Evolutionary conservation across 2,113 vertebrate genomes (phyloP).

Genomic region (Oreochromis niloticus): DNA sequence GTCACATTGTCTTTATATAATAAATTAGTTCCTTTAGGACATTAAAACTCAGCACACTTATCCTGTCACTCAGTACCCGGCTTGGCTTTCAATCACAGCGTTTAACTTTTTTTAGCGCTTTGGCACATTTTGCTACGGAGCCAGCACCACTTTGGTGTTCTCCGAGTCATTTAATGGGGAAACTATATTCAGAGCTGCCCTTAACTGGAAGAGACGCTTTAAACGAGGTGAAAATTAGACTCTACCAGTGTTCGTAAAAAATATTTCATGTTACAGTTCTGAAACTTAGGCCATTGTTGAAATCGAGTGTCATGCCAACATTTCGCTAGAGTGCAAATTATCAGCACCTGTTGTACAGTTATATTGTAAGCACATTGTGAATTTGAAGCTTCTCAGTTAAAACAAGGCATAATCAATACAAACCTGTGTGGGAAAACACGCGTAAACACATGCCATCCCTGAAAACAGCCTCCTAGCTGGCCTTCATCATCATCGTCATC

Average conservation of each 20-base stretch:
- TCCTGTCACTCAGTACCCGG: neutral
- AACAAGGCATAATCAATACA: neutral
- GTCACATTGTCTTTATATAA: neutral
- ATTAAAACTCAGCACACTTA: neutral
- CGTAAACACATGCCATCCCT: neutral
- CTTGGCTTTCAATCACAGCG: neutral
- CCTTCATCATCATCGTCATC: neutral
- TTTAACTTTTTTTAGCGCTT: neutral
- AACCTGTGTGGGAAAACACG: accelerated
- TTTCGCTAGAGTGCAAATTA: neutral
- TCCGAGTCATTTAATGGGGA: neutral
- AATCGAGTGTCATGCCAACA: accelerated
- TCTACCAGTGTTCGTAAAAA: neutral
- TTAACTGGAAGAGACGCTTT: neutral
- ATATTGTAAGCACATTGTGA: neutral
- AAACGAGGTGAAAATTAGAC: neutral
- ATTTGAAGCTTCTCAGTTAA: neutral
- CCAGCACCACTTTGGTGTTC: neutral
- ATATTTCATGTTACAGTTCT: neutral
- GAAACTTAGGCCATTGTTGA: neutral
- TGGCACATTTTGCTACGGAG: neutral
- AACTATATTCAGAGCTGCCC: neutral
- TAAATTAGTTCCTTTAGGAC: neutral
- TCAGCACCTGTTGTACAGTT: neutral
- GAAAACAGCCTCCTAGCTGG: neutral